Conservation (phyloP, 2,797 vertebrate genomes). For the Paratrypauchen microcephalus region DNA sequence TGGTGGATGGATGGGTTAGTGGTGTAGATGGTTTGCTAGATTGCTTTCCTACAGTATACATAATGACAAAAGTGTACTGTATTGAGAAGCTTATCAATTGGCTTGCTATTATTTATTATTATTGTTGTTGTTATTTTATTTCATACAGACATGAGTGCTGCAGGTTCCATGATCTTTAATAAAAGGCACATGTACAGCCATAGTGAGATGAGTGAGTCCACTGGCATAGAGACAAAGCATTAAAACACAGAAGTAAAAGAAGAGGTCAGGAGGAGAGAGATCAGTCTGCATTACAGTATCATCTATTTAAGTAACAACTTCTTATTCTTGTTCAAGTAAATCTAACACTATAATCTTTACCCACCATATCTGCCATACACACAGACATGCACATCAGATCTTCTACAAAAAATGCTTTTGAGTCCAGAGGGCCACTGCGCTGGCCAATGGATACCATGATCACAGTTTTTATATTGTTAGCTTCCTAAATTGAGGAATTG, state of each 20-base stretch:
- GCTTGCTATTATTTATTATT: slow-evolving; percentile 10
- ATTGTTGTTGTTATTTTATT: neutral
- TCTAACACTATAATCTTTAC: slow-evolving; percentile 68
- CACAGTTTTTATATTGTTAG: slow-evolving; percentile 15
- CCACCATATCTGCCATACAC: slow-evolving; percentile 9
- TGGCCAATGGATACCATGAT: slow-evolving; percentile 11
- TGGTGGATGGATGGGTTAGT: neutral
- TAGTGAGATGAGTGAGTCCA: slow-evolving; percentile 81
- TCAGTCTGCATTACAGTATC: slow-evolving; percentile 72
- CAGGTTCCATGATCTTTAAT: slow-evolving; percentile 84
- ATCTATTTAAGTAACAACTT: slow-evolving; percentile 70
- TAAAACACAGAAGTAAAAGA: slow-evolving; percentile 78
- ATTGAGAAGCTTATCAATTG: neutral
- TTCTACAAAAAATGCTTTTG: slow-evolving; percentile 14
- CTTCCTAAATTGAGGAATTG: slow-evolving; percentile 17
- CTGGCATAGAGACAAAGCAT: slow-evolving; percentile 78
- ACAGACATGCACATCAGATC: slow-evolving; percentile 25
- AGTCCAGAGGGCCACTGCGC: slow-evolving; percentile 12
- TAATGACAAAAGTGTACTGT: neutral
- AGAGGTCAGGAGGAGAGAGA: slow-evolving; percentile 74
- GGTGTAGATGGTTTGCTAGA: neutral
- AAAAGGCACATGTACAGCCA: slow-evolving; percentile 88
- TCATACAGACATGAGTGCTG: slow-evolving; percentile 24
- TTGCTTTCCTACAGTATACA: neutral
- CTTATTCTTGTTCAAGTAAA: slow-evolving; percentile 74